Evolutionary conservation across 92 coral and sea anemone genomes (phyloP).

Genomic region (Palythoa grandis): DNA sequence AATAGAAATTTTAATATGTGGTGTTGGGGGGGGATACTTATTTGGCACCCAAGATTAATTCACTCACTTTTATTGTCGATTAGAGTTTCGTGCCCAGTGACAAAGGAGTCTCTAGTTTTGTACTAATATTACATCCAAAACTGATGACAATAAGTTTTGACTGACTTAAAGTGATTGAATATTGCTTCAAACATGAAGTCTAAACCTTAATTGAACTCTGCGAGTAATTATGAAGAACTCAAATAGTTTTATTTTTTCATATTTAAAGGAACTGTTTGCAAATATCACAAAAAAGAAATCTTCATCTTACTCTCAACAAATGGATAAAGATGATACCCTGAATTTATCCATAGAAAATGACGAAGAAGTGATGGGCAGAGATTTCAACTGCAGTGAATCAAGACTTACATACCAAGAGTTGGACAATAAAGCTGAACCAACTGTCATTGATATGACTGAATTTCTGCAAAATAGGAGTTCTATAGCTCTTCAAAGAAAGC

Average conservation of each 20-base stretch:
- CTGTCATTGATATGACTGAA: conserved; percentile 15
- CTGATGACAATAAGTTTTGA: too few relatives aligned
- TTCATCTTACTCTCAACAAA: neutral
- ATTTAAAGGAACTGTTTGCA: conserved; percentile 21
- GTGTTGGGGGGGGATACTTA: too few relatives aligned
- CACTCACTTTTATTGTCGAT: too few relatives aligned
- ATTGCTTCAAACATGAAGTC: neutral
- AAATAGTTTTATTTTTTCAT: neutral
- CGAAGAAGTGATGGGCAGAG: neutral
- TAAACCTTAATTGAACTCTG: neutral
- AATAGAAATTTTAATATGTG: too few relatives aligned
- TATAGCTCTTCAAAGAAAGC: neutral
- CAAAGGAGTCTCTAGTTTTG: too few relatives aligned
- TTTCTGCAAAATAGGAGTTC: conserved; percentile 24
- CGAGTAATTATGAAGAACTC: neutral
- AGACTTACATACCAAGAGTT: neutral
- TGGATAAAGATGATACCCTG: neutral
- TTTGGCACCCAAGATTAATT: too few relatives aligned
- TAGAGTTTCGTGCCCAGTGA: too few relatives aligned
- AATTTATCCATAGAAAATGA: neutral
- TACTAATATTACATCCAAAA: too few relatives aligned
- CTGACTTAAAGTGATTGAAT: too few relatives aligned
- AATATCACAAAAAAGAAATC: neutral
- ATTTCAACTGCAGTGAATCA: neutral
- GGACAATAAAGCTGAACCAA: neutral